These are phyloP conservation scores for Archocentrus centrarchus DNA, from an alignment of 2,113 vertebrate species.

Conservation along the genomic window DNA sequence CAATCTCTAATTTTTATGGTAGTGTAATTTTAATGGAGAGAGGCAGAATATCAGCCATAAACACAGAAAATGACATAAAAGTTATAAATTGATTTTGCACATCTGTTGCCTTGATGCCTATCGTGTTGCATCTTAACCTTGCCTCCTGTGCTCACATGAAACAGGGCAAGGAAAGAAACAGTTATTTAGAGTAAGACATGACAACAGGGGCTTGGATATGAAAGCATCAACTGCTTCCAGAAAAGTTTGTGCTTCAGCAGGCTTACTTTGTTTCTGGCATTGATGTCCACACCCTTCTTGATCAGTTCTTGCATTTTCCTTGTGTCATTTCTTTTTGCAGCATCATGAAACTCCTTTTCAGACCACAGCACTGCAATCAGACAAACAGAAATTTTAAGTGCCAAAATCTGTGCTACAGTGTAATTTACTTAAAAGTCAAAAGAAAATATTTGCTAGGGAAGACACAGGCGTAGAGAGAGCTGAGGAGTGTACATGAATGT, in stretches of 20 bases:
- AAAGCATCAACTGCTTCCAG: not conserved
- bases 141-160: not conserved
- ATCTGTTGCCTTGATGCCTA: not conserved
- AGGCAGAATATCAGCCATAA: too few species aligned
- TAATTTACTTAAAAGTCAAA: not conserved
- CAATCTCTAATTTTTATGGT: too few species aligned
- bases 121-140: not conserved
- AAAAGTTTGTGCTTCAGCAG: not conserved
- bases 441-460: not conserved
- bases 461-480: not conserved
- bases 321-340: constrained; percentile 81
- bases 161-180: not conserved
- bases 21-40: too few species aligned
- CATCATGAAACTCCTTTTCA: constrained; percentile 89
- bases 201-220: not conserved
- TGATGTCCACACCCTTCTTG: constrained; percentile 84
- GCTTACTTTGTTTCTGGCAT: constrained; percentile 87
- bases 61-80: too few species aligned
- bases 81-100: too few species aligned
- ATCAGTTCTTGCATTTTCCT: constrained; percentile 85
- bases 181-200: not conserved
- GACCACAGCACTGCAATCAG: constrained; percentile 83
- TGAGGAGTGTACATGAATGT: not conserved
- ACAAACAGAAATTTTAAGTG: not conserved
- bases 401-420: not conserved